Percentiles rank a stretch among this genome's conserved stretches.
phyloP scores from a whole-genome alignment of 2,113 vertebrate genomes.

The Pyrgilauda ruficollis region DNA sequence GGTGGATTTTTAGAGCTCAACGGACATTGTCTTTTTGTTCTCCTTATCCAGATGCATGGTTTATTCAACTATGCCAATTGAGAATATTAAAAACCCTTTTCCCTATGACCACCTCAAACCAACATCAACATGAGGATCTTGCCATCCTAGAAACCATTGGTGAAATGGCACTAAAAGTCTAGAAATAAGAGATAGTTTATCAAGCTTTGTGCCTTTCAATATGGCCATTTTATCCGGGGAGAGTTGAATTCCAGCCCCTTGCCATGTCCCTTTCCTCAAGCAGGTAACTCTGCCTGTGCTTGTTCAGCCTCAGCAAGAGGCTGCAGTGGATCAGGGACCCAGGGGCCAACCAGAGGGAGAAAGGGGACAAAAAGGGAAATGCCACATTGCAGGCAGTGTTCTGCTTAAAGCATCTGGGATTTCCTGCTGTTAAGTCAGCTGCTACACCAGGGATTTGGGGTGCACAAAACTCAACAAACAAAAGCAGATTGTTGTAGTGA shows the following conservation, averaged over 20 bases:
- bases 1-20: not conserved
- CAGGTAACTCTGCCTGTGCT: not conserved
- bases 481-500: not conserved
- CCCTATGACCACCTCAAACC: not conserved
- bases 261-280: not conserved
- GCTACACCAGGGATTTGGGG: not conserved
- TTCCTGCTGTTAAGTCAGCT: not conserved
- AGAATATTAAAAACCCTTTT: not conserved
- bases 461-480: not conserved
- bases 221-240: not conserved
- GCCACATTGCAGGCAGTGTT: not conserved
- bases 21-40: not conserved
- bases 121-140: not conserved
- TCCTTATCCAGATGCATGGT: not conserved
- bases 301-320: not conserved
- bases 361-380: not conserved
- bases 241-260: not conserved
- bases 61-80: not conserved
- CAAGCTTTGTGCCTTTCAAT: not conserved
- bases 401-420: not conserved
- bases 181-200: not conserved
- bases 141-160: not conserved
- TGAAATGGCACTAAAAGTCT: not conserved
- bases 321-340: rapidly evolving
- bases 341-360: rapidly evolving